phyloP scores from a whole-genome alignment of 2,888 invertebrate species.

The Helicoverpa assulta region DNA sequence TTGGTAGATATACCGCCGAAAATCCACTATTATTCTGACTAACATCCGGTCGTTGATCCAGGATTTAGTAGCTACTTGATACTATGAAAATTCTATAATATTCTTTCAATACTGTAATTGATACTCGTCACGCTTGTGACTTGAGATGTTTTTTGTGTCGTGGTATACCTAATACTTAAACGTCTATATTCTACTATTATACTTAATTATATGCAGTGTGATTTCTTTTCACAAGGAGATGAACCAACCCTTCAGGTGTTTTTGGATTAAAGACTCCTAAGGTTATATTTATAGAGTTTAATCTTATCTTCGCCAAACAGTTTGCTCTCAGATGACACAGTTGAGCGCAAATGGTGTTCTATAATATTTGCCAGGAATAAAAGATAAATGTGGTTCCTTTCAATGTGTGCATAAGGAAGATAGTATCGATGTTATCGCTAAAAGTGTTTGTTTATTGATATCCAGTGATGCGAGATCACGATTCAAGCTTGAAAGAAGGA shows the following conservation, averaged over 20 bases:
- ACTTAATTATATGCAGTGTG: background rate
- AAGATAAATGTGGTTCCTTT: slow-evolving; percentile 58
- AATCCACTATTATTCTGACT: background rate
- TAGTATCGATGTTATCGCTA: slow-evolving; percentile 30
- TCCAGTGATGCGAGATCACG: no score
- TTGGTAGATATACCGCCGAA: background rate
- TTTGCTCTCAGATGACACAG: slow-evolving; percentile 71
- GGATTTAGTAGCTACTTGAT: background rate
- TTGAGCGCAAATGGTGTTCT: slow-evolving; percentile 70
- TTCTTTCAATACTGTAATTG: background rate
- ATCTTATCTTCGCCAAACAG: slow-evolving; percentile 64
- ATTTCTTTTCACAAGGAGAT: slow-evolving; percentile 4
- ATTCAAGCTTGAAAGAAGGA: no score
- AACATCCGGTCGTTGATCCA: background rate
- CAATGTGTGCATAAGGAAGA: slow-evolving; percentile 40
- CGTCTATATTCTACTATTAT: no score
- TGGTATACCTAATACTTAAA: background rate
- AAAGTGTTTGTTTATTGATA: slow-evolving; percentile 3
- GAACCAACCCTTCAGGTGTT: slow-evolving; percentile 5
- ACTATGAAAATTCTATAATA: background rate
- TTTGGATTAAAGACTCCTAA: slow-evolving; percentile 9
- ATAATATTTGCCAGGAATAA: slow-evolving; percentile 69
- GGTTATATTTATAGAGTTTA: slow-evolving; percentile 40
- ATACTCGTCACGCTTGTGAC: background rate
- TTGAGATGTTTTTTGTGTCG: background rate